Percentiles rank a stretch among this genome's conserved stretches.
These are phyloP conservation scores for Bradynema listronoti DNA, from an alignment of 1,140 invertebrate genomes.

Conservation along the genomic window DNA sequence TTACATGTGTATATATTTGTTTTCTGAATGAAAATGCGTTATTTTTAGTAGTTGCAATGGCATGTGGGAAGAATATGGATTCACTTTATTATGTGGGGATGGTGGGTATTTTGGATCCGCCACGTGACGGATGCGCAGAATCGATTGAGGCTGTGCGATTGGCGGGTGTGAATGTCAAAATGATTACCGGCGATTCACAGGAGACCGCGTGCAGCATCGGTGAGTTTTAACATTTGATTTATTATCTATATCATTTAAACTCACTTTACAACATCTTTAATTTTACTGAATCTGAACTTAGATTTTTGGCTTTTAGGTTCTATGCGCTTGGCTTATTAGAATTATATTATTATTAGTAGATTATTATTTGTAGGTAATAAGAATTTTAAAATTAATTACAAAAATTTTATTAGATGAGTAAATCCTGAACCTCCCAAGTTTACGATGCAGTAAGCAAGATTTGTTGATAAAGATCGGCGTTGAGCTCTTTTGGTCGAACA, in stretches of 20 bases:
- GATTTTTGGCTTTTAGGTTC: no score
- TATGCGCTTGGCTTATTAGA: no score
- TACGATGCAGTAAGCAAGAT: no score
- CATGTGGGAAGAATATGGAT: constrained; percentile 73
- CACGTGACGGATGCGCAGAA: constrained; percentile 75
- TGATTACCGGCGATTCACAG: constrained; percentile 91
- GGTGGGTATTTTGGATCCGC: constrained; percentile 92
- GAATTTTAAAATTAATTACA: no score
- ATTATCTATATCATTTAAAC: constrained; percentile 7
- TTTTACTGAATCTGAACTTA: no score
- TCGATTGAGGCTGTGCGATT: constrained; percentile 74
- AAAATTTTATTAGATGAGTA: no score
- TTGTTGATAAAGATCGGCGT: no score
- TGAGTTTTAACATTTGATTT: constrained; percentile 55
- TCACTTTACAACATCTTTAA: no score
- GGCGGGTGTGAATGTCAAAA: constrained; percentile 84
- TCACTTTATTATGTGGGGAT: constrained; percentile 80
- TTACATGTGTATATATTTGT: not conserved
- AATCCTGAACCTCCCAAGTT: no score
- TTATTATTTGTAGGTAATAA: no score
- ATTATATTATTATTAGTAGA: no score
- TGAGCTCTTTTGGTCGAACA: no score
- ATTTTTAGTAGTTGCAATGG: constrained; percentile 74
- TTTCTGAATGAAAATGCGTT: not conserved
- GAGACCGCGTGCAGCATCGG: constrained; percentile 90